Percentiles rank a stretch among this genome's conserved stretches.
phyloP scores from a whole-genome alignment of 2,888 invertebrate species.

The Cremastinae sp. region DNA sequence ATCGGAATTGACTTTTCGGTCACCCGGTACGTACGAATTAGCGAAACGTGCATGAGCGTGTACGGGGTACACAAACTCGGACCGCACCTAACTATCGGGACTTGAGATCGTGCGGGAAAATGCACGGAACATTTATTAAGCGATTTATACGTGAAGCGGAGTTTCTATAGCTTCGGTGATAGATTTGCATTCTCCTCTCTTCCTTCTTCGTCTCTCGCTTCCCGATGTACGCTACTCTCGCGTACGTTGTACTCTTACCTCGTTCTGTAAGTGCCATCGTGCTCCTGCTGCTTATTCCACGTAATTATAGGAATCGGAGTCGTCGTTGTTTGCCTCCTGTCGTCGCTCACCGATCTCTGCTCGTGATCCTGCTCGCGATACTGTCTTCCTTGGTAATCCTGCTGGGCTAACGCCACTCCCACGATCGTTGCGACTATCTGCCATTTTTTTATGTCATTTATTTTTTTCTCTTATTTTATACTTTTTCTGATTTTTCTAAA shows the following conservation, averaged over 20 bases:
- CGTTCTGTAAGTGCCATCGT: slow-evolving; percentile 91
- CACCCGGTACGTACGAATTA: too few species aligned
- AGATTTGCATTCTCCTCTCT: not conserved
- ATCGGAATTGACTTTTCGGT: too few species aligned
- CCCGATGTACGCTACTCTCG: not conserved
- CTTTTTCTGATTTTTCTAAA: too few species aligned
- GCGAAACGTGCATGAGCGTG: too few species aligned
- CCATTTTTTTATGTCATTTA: slow-evolving; percentile 28
- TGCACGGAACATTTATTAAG: slow-evolving; percentile 4
- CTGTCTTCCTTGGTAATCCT: slow-evolving; percentile 66
- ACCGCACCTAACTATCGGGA: slow-evolving; percentile 40
- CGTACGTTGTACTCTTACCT: slow-evolving; percentile 81
- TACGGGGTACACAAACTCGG: not conserved
- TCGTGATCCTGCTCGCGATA: slow-evolving; percentile 60
- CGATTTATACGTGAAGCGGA: slow-evolving; percentile 10
- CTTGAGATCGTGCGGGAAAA: slow-evolving; percentile 10
- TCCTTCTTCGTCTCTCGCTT: not conserved
- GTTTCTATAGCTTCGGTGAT: not conserved
- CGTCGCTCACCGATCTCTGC: slow-evolving; percentile 62
- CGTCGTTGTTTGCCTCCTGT: slow-evolving; percentile 80
- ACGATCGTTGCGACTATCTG: slow-evolving; percentile 73
- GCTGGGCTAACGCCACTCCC: slow-evolving; percentile 75
- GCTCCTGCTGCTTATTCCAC: slow-evolving; percentile 91
- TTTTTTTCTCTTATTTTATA: not conserved
- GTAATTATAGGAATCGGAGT: slow-evolving; percentile 91